Conservation (phyloP, 2,888 invertebrate species). For the Eupithecia centaureata region DNA sequence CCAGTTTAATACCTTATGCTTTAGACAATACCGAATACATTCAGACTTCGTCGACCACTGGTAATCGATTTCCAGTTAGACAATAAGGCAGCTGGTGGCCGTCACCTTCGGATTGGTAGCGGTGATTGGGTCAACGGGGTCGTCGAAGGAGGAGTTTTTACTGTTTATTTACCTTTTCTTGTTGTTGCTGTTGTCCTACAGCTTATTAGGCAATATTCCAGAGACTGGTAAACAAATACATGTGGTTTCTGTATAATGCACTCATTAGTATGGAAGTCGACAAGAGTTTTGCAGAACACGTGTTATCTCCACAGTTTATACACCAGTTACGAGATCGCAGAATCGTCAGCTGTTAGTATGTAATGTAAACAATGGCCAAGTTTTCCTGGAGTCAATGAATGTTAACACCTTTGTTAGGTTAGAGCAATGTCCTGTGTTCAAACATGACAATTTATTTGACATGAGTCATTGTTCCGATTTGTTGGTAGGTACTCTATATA, state of each 20-base stretch:
- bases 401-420: constrained; percentile 36
- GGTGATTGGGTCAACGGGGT: too few relatives aligned
- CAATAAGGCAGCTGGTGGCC: too few relatives aligned
- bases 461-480: constrained; percentile 28
- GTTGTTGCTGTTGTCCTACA: too few relatives aligned
- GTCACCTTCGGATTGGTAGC: too few relatives aligned
- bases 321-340: constrained; percentile 17
- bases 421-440: constrained; percentile 31
- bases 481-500: constrained; percentile 21
- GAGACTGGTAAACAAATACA: constrained; percentile 27
- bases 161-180: neutral
- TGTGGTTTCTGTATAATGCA: constrained; percentile 13
- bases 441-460: constrained; percentile 25
- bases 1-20: too few relatives aligned
- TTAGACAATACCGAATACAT: too few relatives aligned
- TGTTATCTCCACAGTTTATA: constrained; percentile 20
- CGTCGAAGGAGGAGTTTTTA: too few relatives aligned
- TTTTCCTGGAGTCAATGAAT: constrained; percentile 34
- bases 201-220: neutral
- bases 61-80: too few relatives aligned
- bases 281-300: constrained; percentile 26
- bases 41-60: too few relatives aligned
- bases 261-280: constrained; percentile 22
- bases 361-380: constrained; percentile 28
- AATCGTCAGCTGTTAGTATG: constrained; percentile 25